A percentile compares a stretch with the other conserved stretches of the same genome.
phyloP scores from a whole-genome alignment of 2,888 invertebrate genomes.

The Encarsia formosa region DNA sequence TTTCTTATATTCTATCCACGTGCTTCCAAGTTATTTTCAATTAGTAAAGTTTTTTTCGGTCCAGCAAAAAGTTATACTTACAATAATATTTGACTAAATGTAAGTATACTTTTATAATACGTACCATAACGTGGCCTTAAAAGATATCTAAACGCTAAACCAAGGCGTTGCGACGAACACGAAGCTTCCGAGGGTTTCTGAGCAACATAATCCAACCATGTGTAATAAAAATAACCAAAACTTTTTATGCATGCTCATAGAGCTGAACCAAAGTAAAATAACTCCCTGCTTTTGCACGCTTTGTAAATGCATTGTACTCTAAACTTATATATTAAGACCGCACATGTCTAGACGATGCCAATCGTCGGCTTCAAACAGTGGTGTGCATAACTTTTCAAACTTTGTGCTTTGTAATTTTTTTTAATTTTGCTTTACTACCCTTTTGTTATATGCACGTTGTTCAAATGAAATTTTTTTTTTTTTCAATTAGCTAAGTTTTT shows the following conservation, averaged over 20 bases:
- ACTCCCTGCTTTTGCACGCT: constrained; percentile 42
- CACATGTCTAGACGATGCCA: too few relatives aligned
- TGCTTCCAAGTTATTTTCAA: too few relatives aligned
- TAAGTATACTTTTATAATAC: neutral
- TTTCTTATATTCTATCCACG: too few relatives aligned
- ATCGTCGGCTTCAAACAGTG: too few relatives aligned
- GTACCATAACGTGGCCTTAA: neutral
- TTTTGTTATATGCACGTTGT: constrained; percentile 35
- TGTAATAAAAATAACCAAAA: constrained; percentile 38
- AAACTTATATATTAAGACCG: constrained; percentile 48
- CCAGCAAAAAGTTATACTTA: too few relatives aligned
- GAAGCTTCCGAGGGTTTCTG: constrained; percentile 31
- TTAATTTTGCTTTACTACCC: constrained; percentile 28
- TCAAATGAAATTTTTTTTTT: constrained; percentile 35
- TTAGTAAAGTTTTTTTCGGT: too few relatives aligned
- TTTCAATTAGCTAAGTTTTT: neutral
- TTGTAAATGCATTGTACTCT: constrained; percentile 41
- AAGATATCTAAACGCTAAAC: constrained; percentile 10
- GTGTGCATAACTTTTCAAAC: too few relatives aligned
- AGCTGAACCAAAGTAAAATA: constrained; percentile 43
- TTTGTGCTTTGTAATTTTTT: too few relatives aligned
- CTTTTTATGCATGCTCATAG: constrained; percentile 41
- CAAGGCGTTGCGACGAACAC: constrained; percentile 21
- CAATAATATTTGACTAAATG: neutral
- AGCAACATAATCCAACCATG: constrained; percentile 37